phyloP scores from a whole-genome alignment of 2,797 vertebrate genomes.

The Denticeps clupeoides region DNA sequence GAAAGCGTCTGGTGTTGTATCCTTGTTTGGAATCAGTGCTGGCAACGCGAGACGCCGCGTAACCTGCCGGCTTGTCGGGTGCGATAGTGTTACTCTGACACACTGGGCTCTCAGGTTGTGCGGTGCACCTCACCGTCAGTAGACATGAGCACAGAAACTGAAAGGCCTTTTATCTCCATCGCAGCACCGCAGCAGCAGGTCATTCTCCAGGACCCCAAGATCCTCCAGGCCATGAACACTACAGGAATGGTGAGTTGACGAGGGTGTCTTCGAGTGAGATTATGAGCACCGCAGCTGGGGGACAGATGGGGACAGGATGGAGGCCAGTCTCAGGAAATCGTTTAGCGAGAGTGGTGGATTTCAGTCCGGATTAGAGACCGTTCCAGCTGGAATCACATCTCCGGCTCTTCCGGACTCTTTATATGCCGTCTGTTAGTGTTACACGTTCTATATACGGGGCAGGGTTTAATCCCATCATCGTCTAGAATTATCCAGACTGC shows the following conservation, averaged over 20 bases:
- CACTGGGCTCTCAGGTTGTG: too few species aligned
- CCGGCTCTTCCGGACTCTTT: not conserved
- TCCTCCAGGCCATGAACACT: slow-evolving; percentile 86
- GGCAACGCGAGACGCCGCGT: too few species aligned
- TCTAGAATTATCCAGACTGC: too few species aligned
- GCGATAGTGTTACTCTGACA: too few species aligned
- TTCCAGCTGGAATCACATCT: not conserved
- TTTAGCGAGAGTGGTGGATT: slow-evolving; percentile 2
- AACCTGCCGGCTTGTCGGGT: too few species aligned
- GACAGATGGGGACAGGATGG: slow-evolving; percentile 11
- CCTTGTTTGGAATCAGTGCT: too few species aligned
- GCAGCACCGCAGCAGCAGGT: slow-evolving; percentile 89
- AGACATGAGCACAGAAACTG: too few species aligned
- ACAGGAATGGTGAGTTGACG: slow-evolving; percentile 89
- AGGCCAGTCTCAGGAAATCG: slow-evolving; percentile 7
- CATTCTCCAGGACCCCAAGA: slow-evolving; percentile 87
- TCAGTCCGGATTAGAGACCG: slow-evolving; percentile 17
- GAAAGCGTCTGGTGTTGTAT: too few species aligned
- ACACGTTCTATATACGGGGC: too few species aligned
- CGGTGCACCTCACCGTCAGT: too few species aligned
- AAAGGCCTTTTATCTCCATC: slow-evolving; percentile 3
- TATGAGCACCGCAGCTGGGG: slow-evolving; percentile 1
- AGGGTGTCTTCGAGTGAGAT: not conserved
- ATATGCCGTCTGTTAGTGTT: not conserved
- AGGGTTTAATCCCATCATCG: too few species aligned